Evolutionary conservation across 1,140 invertebrate species (phyloP).

Genomic region (Scaptomyza hsui): DNA sequence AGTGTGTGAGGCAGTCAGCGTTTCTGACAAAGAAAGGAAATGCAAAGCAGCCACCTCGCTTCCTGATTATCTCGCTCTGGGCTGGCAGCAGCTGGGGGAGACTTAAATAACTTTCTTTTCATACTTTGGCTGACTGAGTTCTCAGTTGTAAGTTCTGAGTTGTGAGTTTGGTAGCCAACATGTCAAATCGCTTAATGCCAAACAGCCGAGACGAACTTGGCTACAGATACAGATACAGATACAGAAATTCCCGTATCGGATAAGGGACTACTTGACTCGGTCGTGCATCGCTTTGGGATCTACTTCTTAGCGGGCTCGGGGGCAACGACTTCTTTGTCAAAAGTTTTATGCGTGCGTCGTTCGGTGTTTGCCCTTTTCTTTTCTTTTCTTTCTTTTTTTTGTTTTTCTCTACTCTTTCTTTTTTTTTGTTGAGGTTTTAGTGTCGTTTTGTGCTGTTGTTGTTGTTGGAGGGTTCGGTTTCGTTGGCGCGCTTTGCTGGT

Average conservation of each 20-base stretch:
- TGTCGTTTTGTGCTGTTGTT: slow-evolving; percentile 2
- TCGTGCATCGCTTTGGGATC: slow-evolving; percentile 73
- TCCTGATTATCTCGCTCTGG: slow-evolving; percentile 55
- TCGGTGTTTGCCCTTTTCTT: slow-evolving; percentile 68
- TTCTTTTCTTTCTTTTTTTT: slow-evolving; percentile 26
- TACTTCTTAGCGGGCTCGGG: slow-evolving; percentile 4
- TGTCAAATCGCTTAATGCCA: slow-evolving; percentile 80
- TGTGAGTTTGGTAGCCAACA: slow-evolving; percentile 55
- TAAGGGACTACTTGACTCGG: slow-evolving; percentile 45
- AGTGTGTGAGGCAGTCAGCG: background rate
- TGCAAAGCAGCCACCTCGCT: slow-evolving; percentile 40
- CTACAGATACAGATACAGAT: slow-evolving; percentile 49
- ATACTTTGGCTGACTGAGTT: background rate
- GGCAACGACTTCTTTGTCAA: slow-evolving; percentile 67
- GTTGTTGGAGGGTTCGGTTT: slow-evolving; percentile 23
- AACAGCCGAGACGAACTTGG: slow-evolving; percentile 47
- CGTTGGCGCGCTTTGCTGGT: slow-evolving; percentile 43
- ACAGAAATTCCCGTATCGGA: slow-evolving; percentile 28
- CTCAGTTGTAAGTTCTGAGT: slow-evolving; percentile 33
- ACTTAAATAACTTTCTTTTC: slow-evolving; percentile 74
- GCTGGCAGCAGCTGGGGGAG: slow-evolving; percentile 19
- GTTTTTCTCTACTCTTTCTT: slow-evolving; percentile 8
- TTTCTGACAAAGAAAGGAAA: slow-evolving; percentile 34
- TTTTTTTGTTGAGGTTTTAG: slow-evolving; percentile 32
- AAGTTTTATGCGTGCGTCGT: slow-evolving; percentile 79